These are phyloP conservation scores for Osmerus mordax DNA, from an alignment of 2,113 vertebrate species.

Conservation along the genomic window DNA sequence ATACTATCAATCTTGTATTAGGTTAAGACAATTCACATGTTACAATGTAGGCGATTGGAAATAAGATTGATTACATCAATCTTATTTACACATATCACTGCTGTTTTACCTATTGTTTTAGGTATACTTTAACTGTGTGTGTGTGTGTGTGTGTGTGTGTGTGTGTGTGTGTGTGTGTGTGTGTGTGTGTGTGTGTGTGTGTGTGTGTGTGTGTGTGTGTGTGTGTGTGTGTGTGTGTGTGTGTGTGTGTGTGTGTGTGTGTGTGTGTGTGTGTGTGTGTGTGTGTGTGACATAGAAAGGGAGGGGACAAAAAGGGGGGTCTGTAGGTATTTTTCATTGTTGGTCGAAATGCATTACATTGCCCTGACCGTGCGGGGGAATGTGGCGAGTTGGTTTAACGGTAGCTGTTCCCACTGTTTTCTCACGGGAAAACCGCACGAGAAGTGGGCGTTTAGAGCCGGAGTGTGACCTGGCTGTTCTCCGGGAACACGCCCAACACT, in stretches of 20 bases:
- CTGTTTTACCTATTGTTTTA: no score
- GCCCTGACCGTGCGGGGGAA: conserved; percentile 57
- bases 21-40: no score
- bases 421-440: conserved; percentile 65
- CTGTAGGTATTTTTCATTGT: conserved; percentile 33
- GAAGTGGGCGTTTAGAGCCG: conserved; percentile 45
- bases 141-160: background rate
- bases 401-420: conserved; percentile 53
- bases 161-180: background rate
- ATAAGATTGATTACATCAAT: no score
- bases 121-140: background rate
- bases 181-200: background rate
- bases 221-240: background rate
- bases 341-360: conserved; percentile 54
- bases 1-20: no score
- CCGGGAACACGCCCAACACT: no score
- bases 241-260: background rate
- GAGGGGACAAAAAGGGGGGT: background rate
- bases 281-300: background rate
- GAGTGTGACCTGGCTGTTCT: conserved; percentile 38
- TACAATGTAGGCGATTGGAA: no score
- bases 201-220: background rate
- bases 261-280: background rate
- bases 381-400: conserved; percentile 60
- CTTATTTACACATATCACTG: no score